Evolutionary conservation across 2,797 vertebrate species (phyloP), one percentile per base, ranked within the genome.

Genomic region (Philypnodon macrostomus): DNA sequence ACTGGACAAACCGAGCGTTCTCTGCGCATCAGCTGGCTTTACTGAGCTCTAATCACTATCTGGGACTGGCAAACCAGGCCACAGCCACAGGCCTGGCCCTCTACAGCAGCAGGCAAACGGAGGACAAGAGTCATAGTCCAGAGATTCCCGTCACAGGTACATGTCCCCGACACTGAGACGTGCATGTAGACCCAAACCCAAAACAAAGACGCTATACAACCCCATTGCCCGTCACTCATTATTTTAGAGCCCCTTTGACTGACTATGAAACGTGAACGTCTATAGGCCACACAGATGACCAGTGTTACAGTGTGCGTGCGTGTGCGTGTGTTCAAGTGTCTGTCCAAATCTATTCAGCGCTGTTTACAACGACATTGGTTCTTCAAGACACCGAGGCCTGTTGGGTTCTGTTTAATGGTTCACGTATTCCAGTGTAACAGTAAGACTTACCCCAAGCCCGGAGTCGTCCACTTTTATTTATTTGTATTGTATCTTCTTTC

Each of bases 141-240:
- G 92, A 94, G 71, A 84, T 88, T 80, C 65, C 93, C 65, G 91
- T 91, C 87, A 92, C 94, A 95, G 95, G 95, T 96, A 94, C 94
- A 73, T 87, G 81, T 84, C 86, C 88, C 78, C 81, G 85, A 83
- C 89, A 90, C 84, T 91, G 87, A 91, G 84, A 81, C 73, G 55
- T 55, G 67, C 63, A 75, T 74, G 77, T 77, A 59, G 21, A 68
- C 64, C n/a, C 53, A 41, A 47, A 53, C 30, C 23, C 40, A 42
- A 70, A 58, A 61, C 56, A 78, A 54, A 81, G 69, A 80, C 70
- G 64, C 55, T 75, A n/a, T n/a, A n/a, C n/a, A n/a, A 61, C 58
- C 45, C 52, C 67, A 64, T 57, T 37, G 46, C 48, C 64, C 56
- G 46, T 53, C 58, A 62, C 60, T 36, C 44, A 62, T 75, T 49